Base-by-base conservation (phyloP, 2,888 invertebrate genomes). In the Pelosia muscerda region DNA sequence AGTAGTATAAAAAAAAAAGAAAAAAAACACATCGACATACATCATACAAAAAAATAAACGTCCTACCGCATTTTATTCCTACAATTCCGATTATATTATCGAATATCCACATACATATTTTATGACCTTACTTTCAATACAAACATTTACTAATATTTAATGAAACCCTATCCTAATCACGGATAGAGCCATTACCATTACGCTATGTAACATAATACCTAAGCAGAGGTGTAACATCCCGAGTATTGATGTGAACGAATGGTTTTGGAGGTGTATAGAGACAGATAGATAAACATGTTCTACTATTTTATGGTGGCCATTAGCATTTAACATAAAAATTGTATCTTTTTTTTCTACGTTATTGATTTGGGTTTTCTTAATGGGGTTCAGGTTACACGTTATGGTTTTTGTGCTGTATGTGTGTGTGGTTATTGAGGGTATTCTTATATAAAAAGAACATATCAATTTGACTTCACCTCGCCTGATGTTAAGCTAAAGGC, bases 101-200 rank as follows among this genome's bases (percentile, higher is more conserved):
- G 19, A 4, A 59, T 59, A 10, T 38, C 59, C 25, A 28, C 10
- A 38, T 22, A 65, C 13, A 38, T 22, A 59, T 3, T 63, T 63
- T 63, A 63, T 19, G 54, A 63, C 54, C 28, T 19, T 11, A 63
- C 31, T 63, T 56, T 49, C 49, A 8, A 59, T 49, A 38, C 15
- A 53, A 80, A 80, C 72, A 80, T 80, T 81, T 80, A 80, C 81
- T 71, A 81, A 80, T 80, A 80, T 80, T 80, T 58, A 63, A 38
- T 60, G 81, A 73, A 79, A 80, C 72, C 22, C 1, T 71, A 81
- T 74, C 65, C 65, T 75, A 57, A 69, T 63, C 65, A 77, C 69
- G 62, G 72, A 85, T 85, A 73, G 66, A 85, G 84, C 66, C 78
- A 83, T 84, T 82, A 81, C 72, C 77, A 83, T 84, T 82, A 81